Percentiles rank a stretch among this genome's conserved stretches.
phyloP scores from a whole-genome alignment of 2,113 vertebrate genomes.

The Lampris incognitus region DNA sequence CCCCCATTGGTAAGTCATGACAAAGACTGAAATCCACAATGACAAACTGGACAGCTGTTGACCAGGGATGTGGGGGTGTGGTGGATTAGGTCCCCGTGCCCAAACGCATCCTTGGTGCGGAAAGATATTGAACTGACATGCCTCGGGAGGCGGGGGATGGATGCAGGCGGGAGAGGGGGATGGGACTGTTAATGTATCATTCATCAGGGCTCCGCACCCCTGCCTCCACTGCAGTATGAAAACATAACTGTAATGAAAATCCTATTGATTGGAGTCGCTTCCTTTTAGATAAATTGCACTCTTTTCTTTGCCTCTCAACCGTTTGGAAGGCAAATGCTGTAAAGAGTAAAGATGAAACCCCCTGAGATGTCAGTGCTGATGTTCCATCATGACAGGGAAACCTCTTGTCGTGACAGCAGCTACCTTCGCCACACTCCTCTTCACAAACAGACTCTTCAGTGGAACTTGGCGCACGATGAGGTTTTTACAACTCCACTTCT shows the following conservation, averaged over 20 bases:
- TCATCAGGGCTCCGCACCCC: slow-evolving; percentile 68
- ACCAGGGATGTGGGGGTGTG: slow-evolving; percentile 61
- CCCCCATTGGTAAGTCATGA: slow-evolving; percentile 30
- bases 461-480: neutral
- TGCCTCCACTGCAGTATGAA: slow-evolving; percentile 76
- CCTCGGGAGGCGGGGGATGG: slow-evolving; percentile 34
- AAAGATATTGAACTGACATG: slow-evolving; percentile 66
- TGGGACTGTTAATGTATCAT: slow-evolving; percentile 75
- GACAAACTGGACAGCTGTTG: slow-evolving; percentile 76
- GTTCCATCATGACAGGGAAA: slow-evolving; percentile 47
- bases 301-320: slow-evolving; percentile 64
- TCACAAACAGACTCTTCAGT: slow-evolving; percentile 16
- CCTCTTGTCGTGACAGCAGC: neutral
- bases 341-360: slow-evolving; percentile 67
- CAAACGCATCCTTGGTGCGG: slow-evolving; percentile 56
- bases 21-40: slow-evolving; percentile 69
- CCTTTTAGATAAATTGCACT: slow-evolving; percentile 80
- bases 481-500: neutral
- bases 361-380: slow-evolving; percentile 49
- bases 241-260: slow-evolving; percentile 84
- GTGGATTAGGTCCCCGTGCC: slow-evolving; percentile 61
- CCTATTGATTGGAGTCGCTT: slow-evolving; percentile 78
- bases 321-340: slow-evolving; percentile 65
- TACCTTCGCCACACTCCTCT: slow-evolving; percentile 16
- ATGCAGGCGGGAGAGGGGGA: slow-evolving; percentile 32